Conservation (phyloP, 1,140 invertebrate species). For the Sipha flava region DNA sequence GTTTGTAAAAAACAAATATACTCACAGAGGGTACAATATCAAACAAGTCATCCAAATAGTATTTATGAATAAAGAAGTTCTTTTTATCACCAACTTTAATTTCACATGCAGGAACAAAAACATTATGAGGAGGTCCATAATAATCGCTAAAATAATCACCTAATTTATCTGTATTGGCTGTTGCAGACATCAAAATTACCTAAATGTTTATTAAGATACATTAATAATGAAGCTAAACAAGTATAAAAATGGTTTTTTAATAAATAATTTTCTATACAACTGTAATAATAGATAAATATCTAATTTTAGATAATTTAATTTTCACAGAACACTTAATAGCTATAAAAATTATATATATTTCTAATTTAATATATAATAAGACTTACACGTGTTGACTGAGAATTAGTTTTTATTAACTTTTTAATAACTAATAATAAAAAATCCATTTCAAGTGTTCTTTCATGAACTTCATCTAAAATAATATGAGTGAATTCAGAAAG, state of each 20-base stretch:
- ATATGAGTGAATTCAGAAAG: conserved; percentile 71
- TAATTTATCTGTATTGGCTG: conserved; percentile 65
- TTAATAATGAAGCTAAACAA: not conserved
- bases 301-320: not conserved
- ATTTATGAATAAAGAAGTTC: conserved; percentile 51
- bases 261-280: too few relatives aligned
- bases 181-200: conserved; percentile 82
- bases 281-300: too few relatives aligned
- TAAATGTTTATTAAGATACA: conserved; percentile 38
- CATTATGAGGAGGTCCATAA: conserved; percentile 46
- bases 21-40: not conserved
- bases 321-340: not conserved
- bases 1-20: too few relatives aligned
- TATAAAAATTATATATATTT: too few relatives aligned
- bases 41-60: conserved; percentile 55
- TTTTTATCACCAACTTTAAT: conserved; percentile 50
- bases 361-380: not conserved
- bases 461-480: conserved; percentile 91
- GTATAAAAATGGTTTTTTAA: too few relatives aligned
- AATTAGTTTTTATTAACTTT: conserved; percentile 66
- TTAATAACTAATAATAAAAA: conserved; percentile 81
- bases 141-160: conserved; percentile 58
- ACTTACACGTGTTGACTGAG: conserved; percentile 56
- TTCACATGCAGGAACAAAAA: conserved; percentile 48
- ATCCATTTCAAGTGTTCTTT: conserved; percentile 87